Percentiles rank a stretch among this genome's conserved stretches.
Evolutionary conservation across 37 sponge, comb jelly and placozoan species (phyloP).

Genomic region (Beroe forskalii): DNA sequence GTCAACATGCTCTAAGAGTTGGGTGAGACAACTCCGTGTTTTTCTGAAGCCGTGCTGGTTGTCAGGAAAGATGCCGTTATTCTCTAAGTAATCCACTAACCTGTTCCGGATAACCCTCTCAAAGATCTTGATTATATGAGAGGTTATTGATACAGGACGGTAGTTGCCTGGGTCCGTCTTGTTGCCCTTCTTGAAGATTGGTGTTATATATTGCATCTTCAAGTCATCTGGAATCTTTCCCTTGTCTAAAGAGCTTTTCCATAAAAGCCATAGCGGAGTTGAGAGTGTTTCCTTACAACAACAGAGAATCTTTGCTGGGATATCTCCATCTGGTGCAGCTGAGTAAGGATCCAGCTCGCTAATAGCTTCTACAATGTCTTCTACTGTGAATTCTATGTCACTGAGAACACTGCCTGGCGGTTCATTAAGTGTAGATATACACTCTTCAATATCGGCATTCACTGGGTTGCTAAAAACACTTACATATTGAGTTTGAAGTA

Average conservation of each 20-base stretch:
- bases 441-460: background rate
- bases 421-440: too few relatives aligned
- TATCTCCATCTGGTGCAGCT: background rate
- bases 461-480: conserved; percentile 17
- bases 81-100: background rate
- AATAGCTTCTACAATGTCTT: background rate
- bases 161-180: background rate
- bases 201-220: background rate
- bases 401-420: background rate
- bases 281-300: background rate
- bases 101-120: too few relatives aligned
- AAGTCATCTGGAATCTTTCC: background rate
- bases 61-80: background rate
- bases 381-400: background rate
- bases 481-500: background rate
- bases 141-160: background rate
- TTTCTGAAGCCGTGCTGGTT: background rate
- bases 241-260: background rate
- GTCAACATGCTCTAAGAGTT: too few relatives aligned
- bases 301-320: background rate
- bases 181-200: too few relatives aligned
- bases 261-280: background rate
- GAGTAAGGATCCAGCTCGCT: too few relatives aligned
- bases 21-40: background rate
- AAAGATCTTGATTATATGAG: too few relatives aligned